Percentiles rank a stretch among this genome's conserved stretches.
These are phyloP conservation scores for Acrocephalus scirpaceus DNA, from an alignment of 2,797 vertebrate species.

Conservation along the genomic window DNA sequence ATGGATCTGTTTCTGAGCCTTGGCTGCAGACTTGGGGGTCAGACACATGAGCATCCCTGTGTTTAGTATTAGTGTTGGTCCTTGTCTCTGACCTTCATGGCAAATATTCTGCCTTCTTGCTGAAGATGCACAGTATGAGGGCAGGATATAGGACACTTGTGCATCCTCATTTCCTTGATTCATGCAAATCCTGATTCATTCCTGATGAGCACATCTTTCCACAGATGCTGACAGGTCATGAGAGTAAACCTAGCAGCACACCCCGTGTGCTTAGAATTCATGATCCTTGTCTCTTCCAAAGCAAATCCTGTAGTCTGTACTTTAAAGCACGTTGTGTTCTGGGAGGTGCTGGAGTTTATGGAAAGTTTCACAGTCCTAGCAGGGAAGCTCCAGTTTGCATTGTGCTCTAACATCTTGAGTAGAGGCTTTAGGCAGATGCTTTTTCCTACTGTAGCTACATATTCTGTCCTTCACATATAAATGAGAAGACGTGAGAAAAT, in stretches of 20 bases:
- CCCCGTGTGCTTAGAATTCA: background rate
- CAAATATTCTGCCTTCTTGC: background rate
- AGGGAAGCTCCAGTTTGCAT: background rate
- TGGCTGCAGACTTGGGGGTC: background rate
- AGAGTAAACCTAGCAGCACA: background rate
- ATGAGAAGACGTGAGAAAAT: background rate
- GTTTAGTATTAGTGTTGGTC: background rate
- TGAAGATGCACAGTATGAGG: background rate
- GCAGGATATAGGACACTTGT: background rate
- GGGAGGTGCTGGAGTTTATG: background rate
- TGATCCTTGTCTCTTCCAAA: fast-evolving
- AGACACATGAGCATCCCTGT: background rate
- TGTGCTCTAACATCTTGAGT: background rate
- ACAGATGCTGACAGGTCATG: background rate
- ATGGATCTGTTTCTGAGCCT: background rate
- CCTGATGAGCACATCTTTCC: background rate
- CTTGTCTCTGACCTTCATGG: background rate
- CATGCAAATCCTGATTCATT: background rate
- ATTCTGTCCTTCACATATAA: background rate
- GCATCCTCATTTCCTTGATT: background rate
- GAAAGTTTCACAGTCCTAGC: background rate
- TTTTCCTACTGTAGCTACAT: background rate
- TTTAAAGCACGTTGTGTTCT: background rate
- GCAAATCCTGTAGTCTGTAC: background rate
- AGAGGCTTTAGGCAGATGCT: background rate